phyloP scores from a whole-genome alignment of 2,797 vertebrate species.

The Falco biarmicus region DNA sequence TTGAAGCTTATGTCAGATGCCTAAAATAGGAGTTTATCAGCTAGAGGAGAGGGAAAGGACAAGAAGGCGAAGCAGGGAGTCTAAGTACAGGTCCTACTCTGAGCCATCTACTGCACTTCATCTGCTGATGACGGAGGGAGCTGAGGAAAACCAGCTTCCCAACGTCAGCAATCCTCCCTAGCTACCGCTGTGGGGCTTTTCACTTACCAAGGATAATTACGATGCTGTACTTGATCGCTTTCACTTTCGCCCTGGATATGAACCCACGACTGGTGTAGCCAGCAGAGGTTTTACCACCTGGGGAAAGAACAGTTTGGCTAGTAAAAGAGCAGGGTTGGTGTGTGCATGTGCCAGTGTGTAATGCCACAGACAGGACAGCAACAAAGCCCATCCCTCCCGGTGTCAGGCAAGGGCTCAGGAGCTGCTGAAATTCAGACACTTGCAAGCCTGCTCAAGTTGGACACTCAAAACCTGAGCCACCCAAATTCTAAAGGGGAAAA shows the following conservation, averaged over 20 bases:
- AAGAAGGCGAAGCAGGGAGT: background rate
- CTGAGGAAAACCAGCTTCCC: background rate
- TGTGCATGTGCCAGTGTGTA: accelerated
- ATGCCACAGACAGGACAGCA: background rate
- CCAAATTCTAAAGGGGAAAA: background rate
- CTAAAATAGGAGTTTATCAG: background rate
- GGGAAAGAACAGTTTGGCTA: background rate
- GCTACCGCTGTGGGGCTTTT: background rate
- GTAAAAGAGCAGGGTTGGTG: background rate
- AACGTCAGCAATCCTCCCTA: background rate
- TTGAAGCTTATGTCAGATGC: background rate
- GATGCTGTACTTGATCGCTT: slow-evolving; percentile 80
- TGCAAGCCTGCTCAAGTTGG: background rate
- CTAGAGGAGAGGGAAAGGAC: background rate
- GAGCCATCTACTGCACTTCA: background rate
- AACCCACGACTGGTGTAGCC: slow-evolving; percentile 69
- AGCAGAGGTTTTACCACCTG: slow-evolving; percentile 74
- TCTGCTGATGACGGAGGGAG: background rate
- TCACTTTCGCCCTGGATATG: slow-evolving; percentile 80
- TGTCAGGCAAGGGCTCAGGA: background rate
- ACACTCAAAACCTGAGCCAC: background rate
- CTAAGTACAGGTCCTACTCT: background rate
- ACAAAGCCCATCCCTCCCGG: background rate
- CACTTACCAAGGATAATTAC: slow-evolving; percentile 78
- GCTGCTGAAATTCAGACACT: background rate